Percentiles rank a stretch among this genome's conserved stretches.
phyloP scores from a whole-genome alignment of 2,888 invertebrate genomes.

The Leptura quadrifasciata region DNA sequence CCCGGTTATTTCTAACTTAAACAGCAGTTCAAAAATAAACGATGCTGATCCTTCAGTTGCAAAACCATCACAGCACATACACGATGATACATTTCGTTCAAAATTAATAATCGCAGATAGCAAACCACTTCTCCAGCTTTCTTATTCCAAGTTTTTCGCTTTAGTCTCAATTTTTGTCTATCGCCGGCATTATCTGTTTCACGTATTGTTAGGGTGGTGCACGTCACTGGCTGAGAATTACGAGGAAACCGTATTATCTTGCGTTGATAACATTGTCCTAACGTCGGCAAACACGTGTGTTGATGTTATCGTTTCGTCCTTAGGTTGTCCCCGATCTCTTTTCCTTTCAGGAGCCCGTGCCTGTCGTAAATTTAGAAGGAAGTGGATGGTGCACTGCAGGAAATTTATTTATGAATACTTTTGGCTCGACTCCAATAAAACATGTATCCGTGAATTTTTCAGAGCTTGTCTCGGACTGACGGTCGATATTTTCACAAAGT shows the following conservation, averaged over 20 bases:
- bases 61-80: neutral
- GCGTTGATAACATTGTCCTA: constrained; percentile 65
- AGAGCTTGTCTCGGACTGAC: constrained; percentile 47
- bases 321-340: constrained; percentile 42
- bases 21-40: too few relatives aligned
- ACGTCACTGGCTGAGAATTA: constrained; percentile 64
- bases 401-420: constrained; percentile 74
- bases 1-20: too few relatives aligned
- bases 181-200: constrained; percentile 43
- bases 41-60: too few relatives aligned
- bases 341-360: constrained; percentile 48
- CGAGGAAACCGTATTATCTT: constrained; percentile 64
- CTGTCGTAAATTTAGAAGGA: constrained; percentile 69
- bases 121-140: neutral
- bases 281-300: constrained; percentile 63
- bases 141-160: neutral
- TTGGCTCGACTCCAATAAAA: constrained; percentile 70
- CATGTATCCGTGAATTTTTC: constrained; percentile 68
- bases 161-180: constrained; percentile 22
- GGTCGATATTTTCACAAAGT: constrained; percentile 28
- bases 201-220: constrained; percentile 54
- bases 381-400: constrained; percentile 70
- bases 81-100: constrained; percentile 1
- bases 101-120: constrained; percentile 14
- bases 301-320: constrained; percentile 60